Percentiles rank a stretch among this genome's conserved stretches.
Evolutionary conservation across 2,113 vertebrate genomes (phyloP).

Genomic region (Dipodomys merriami): DNA sequence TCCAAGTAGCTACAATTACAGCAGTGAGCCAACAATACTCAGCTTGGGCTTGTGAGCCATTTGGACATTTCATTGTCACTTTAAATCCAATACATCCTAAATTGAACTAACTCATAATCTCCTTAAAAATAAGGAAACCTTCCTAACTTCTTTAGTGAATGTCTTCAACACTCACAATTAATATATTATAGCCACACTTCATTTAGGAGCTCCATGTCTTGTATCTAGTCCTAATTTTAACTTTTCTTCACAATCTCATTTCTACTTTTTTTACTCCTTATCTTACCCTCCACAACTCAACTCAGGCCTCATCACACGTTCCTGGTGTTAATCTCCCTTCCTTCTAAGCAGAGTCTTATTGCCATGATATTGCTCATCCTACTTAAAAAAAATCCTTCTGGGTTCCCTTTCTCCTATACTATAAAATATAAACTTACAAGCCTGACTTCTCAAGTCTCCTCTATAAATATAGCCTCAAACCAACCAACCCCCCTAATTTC

Average conservation of each 20-base stretch:
- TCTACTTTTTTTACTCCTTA: background rate
- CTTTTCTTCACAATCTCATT: background rate
- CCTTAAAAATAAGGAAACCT: background rate
- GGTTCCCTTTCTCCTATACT: background rate
- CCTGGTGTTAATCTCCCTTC: background rate
- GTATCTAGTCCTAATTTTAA: background rate
- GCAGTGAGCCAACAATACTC: background rate
- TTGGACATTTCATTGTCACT: background rate
- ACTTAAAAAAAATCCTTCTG: background rate
- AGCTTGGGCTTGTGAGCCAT: background rate
- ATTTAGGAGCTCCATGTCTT: background rate
- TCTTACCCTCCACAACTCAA: background rate
- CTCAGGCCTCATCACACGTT: background rate
- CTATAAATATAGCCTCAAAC: background rate
- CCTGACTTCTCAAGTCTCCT: background rate
- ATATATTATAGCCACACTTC: background rate
- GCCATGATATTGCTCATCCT: background rate
- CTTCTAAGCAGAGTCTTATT: background rate
- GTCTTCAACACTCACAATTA: background rate
- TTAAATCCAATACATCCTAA: conserved; percentile 19
- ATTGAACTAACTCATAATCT: background rate
- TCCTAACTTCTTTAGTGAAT: background rate
- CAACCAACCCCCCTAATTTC: background rate
- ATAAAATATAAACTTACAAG: conserved; percentile 26
- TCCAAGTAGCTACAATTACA: too few relatives aligned